phyloP scores from a whole-genome alignment of 2,888 invertebrate species.

The Eustalomyia histrio region DNA sequence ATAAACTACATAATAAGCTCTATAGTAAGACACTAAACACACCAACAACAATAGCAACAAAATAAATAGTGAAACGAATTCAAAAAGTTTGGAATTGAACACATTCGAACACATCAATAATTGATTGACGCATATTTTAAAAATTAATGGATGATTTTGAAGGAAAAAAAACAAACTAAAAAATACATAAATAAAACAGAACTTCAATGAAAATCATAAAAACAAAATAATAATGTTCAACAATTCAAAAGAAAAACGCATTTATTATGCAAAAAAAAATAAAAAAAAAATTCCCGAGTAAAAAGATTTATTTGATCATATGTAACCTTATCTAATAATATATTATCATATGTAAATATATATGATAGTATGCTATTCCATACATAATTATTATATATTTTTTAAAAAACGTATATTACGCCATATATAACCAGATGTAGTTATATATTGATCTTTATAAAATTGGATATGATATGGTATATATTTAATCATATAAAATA shows the following conservation, averaged over 20 bases:
- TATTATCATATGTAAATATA: too few relatives aligned
- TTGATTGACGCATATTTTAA: slow-evolving; percentile 66
- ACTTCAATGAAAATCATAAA: slow-evolving; percentile 18
- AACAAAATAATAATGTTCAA: slow-evolving; percentile 20
- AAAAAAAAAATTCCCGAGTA: too few relatives aligned
- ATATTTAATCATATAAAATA: too few relatives aligned
- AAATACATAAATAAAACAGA: slow-evolving; percentile 8
- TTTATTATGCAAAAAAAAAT: slow-evolving; percentile 20
- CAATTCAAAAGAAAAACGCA: slow-evolving; percentile 49
- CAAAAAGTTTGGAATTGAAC: slow-evolving; percentile 30
- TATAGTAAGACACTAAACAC: slow-evolving; percentile 37
- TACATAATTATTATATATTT: too few relatives aligned
- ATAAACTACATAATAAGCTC: slow-evolving; percentile 61
- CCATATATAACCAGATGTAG: too few relatives aligned
- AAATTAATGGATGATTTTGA: slow-evolving; percentile 61
- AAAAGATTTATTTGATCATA: too few relatives aligned
- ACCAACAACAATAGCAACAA: slow-evolving; percentile 2
- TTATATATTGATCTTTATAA: too few relatives aligned
- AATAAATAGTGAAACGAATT: slow-evolving; percentile 25
- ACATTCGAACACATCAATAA: slow-evolving; percentile 60
- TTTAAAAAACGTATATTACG: too few relatives aligned
- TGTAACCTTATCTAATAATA: too few relatives aligned
- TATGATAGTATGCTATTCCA: too few relatives aligned
- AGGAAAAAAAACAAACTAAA: neutral
- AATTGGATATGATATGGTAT: too few relatives aligned